These are phyloP conservation scores for Furcula furcula DNA, from an alignment of 2,888 invertebrate species.

Conservation along the genomic window DNA sequence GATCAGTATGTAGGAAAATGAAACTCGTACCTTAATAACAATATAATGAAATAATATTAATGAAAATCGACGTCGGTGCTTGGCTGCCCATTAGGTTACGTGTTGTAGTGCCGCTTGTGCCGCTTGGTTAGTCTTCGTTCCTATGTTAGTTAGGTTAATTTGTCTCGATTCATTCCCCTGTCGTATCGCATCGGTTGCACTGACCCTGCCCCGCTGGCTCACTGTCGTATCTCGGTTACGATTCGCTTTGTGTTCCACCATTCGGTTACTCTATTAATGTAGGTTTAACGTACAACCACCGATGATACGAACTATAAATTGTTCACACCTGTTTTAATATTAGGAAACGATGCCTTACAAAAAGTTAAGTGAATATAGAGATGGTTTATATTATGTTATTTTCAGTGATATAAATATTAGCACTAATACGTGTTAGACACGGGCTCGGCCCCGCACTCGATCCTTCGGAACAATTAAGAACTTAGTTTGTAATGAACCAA, in stretches of 20 bases:
- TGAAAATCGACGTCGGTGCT: slow-evolving; percentile 63
- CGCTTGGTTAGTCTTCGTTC: slow-evolving; percentile 60
- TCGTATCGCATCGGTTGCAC: slow-evolving; percentile 15
- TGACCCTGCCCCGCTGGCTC: slow-evolving; percentile 1
- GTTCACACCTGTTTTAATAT: slow-evolving; percentile 74
- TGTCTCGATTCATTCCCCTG: slow-evolving; percentile 72
- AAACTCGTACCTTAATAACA: slow-evolving; percentile 60
- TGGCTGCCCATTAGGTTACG: slow-evolving; percentile 69
- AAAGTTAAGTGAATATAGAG: slow-evolving; percentile 77
- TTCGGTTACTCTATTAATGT: slow-evolving; percentile 54
- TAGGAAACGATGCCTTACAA: slow-evolving; percentile 78
- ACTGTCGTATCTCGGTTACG: slow-evolving; percentile 20
- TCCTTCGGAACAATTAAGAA: slow-evolving; percentile 78
- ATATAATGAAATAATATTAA: slow-evolving; percentile 54
- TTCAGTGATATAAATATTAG: slow-evolving; percentile 76
- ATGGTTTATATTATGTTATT: slow-evolving; percentile 77
- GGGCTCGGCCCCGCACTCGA: slow-evolving; percentile 62
- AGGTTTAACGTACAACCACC: slow-evolving; percentile 75
- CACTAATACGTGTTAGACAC: slow-evolving; percentile 62
- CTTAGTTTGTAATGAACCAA: slow-evolving; percentile 78
- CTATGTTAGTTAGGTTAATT: slow-evolving; percentile 76
- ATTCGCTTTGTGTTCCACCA: slow-evolving; percentile 48
- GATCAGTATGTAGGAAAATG: slow-evolving; percentile 62
- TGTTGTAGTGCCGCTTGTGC: slow-evolving; percentile 49
- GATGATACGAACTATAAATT: slow-evolving; percentile 63